These are phyloP conservation scores for Trematomus loennbergii DNA, from an alignment of 2,113 vertebrate species.

Conservation along the genomic window DNA sequence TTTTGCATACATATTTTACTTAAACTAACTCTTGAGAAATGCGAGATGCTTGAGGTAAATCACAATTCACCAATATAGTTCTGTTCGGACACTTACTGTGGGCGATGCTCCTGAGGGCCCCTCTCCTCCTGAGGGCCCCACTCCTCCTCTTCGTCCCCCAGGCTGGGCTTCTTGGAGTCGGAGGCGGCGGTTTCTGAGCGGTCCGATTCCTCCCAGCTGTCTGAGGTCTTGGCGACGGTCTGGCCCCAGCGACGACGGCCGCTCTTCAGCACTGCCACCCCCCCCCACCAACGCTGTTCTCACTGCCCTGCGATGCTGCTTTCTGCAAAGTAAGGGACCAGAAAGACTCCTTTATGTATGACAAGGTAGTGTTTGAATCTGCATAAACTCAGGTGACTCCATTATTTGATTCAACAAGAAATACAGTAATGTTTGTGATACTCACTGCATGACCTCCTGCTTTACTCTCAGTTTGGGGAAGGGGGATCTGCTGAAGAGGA, in stretches of 20 bases:
- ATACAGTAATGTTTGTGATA: background rate
- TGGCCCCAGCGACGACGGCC: constrained; percentile 94
- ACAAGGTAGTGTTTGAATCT: background rate
- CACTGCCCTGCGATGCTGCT: constrained; percentile 69
- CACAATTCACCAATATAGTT: too few relatives aligned
- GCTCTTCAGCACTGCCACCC: constrained; percentile 81
- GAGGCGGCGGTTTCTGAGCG: constrained; percentile 86
- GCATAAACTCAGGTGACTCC: background rate
- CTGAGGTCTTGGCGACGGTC: constrained; percentile 84
- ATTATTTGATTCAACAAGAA: background rate
- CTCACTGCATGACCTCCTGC: constrained; percentile 72
- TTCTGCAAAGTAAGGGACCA: constrained; percentile 79
- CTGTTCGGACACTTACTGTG: constrained; percentile 59
- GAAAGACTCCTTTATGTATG: background rate
- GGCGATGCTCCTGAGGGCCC: constrained; percentile 78
- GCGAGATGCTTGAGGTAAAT: background rate
- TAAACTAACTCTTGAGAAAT: background rate
- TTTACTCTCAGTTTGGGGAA: constrained; percentile 82
- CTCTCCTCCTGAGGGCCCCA: constrained; percentile 87
- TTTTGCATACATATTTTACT: background rate
- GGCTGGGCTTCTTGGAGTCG: constrained; percentile 91
- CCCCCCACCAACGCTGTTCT: constrained; percentile 66
- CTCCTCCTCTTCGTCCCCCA: constrained; percentile 83
- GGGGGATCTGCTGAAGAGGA: constrained; percentile 89
- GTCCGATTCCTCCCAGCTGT: constrained; percentile 91